Evolutionary conservation across 2,797 vertebrate genomes (phyloP), one percentile per base, ranked within the genome.

Genomic region (Brotula barbata): DNA sequence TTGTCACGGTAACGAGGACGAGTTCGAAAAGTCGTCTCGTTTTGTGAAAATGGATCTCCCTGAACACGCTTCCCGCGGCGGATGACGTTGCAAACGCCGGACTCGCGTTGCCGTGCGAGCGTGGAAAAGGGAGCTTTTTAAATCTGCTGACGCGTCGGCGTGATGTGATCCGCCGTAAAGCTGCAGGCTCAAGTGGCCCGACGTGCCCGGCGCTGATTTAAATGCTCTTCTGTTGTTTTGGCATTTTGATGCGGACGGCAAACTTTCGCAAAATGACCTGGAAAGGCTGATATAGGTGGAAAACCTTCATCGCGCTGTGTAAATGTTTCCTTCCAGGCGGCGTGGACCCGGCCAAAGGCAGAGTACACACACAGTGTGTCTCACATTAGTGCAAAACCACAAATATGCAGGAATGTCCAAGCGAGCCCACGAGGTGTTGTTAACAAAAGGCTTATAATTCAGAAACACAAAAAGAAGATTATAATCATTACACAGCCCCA

Each of bases 371-470:
- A 47, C 76, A 72, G 68, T 19, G 16, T 62, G 69, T 73, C 60
- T 78, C 47, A 56, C 41, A 73, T 78, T 58, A 77, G 64, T 63
- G 64, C 51, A 74, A 76, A 75, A 60, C 69, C 77, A 83, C 58
- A 87, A 76, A 74, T 80, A 82, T 80, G 77, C 73, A 78, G 70
- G 68, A 77, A 78, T 71, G 73, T 71, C 75, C 65, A 40, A n/a
- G 45, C 19, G 73, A 81, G 65, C 58, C 83, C 75, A 71, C 77
- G 14, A 78, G 65, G 64, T 65, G 69, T 73, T 40, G 46, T 79
- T 78, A 73, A 83, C 81, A 86, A 81, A 75, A 77, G 64, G 68
- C 85, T 77, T 77, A n/a, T n/a, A 77, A 84, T 82, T 83, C 85
- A 80, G 62, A 77, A 67, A 52, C 64, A 69, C 68, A 81, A 85